Conservation (phyloP, 2,888 invertebrate genomes). For the Steinernema carpocapsae region DNA sequence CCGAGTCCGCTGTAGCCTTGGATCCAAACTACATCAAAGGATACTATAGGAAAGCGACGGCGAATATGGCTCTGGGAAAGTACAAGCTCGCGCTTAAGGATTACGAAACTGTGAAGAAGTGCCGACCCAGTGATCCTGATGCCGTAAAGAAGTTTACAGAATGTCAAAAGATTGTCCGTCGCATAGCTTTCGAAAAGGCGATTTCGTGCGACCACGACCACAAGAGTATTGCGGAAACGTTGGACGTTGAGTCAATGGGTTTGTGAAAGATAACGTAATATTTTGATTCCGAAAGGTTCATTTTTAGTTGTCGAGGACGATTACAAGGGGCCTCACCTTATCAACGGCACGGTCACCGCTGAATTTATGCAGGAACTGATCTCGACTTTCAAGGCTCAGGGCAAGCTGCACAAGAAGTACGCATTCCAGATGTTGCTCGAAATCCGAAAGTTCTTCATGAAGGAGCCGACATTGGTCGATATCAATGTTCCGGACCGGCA, state of each 20-base stretch:
- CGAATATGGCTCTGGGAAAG: constrained; percentile 95
- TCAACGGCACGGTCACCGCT: constrained; percentile 80
- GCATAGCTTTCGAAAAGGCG: constrained; percentile 92
- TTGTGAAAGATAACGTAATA: constrained; percentile 40
- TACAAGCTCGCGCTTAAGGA: constrained; percentile 94
- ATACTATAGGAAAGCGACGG: constrained; percentile 92
- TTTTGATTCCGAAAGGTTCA: neutral
- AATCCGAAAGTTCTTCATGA: constrained; percentile 78
- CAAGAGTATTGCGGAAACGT: constrained; percentile 86
- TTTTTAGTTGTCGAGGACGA: constrained; percentile 86
- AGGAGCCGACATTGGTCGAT: constrained; percentile 86
- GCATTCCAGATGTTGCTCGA: constrained; percentile 95
- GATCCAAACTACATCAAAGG: constrained; percentile 70
- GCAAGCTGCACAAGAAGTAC: constrained; percentile 91
- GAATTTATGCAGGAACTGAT: constrained; percentile 88
- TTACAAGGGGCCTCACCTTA: constrained; percentile 86
- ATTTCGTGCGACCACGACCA: constrained; percentile 89
- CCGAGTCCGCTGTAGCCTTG: constrained; percentile 80
- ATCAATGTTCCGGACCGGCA: constrained; percentile 80
- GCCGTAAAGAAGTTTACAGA: constrained; percentile 88
- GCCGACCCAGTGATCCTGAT: constrained; percentile 89
- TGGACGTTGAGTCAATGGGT: constrained; percentile 84
- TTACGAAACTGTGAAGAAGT: constrained; percentile 91
- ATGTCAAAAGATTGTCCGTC: constrained; percentile 92
- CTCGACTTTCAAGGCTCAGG: constrained; percentile 86